Percentiles rank a stretch among this genome's conserved stretches.
Evolutionary conservation across 2,888 invertebrate genomes (phyloP).

Genomic region (Physocephala rufipes): DNA sequence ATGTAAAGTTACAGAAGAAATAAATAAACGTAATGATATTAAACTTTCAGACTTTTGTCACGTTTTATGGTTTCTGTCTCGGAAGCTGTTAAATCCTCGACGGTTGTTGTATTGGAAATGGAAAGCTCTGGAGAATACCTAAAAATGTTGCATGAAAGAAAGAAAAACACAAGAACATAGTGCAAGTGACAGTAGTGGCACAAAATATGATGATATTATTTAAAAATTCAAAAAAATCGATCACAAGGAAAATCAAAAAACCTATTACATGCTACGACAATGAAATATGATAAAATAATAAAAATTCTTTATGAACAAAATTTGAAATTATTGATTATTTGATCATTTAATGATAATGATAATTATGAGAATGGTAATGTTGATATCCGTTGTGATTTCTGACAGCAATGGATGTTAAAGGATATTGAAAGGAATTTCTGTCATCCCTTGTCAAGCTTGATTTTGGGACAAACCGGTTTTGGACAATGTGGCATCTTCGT

Average conservation of each 20-base stretch:
- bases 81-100: conserved; percentile 27
- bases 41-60: conserved; percentile 2
- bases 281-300: too few species aligned
- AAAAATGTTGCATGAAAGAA: conserved; percentile 20
- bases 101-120: conserved; percentile 34
- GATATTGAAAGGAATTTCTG: too few species aligned
- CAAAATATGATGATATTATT: too few species aligned
- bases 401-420: neutral
- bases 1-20: neutral
- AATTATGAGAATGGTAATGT: neutral
- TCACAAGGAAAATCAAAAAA: neutral
- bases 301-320: too few species aligned
- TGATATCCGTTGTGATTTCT: neutral
- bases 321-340: too few species aligned
- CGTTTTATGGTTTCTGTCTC: conserved; percentile 25
- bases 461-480: too few species aligned
- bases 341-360: too few species aligned
- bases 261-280: too few species aligned
- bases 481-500: too few species aligned
- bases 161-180: neutral
- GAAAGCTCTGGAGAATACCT: conserved; percentile 35
- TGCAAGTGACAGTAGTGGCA: conserved; percentile 3
- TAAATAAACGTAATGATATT: too few species aligned
- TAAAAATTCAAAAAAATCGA: neutral
- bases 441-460: neutral